Evolutionary conservation across 2,797 vertebrate genomes (phyloP), one percentile per base, ranked within the genome.

Genomic region (Poecile montanus): DNA sequence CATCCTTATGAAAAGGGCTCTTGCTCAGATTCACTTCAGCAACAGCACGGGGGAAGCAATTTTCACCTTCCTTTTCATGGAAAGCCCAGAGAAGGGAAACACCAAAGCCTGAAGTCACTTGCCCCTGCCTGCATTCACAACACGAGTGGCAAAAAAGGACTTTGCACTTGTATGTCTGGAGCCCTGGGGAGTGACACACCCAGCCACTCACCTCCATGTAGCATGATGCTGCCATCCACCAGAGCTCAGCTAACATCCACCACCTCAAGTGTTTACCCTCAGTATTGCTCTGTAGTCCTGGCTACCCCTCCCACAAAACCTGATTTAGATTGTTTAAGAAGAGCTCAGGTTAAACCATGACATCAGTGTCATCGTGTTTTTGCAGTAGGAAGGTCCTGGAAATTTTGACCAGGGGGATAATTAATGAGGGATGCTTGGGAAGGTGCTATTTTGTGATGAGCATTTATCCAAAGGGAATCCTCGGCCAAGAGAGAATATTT

Each of bases 401-500:
- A 93, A 60, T 45, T 61, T 85, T 93, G 73, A 53, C 12, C 23
- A 12, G 23, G 44, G 18, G 36, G 25, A 29, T 60, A 88, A 56
- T 80, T 50, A 71, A 58, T 36, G 60, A 81, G 32, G 14, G 21
- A 16, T 65, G 29, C 32, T 85, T 54, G 34, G 66, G 36, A 86
- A 92, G 51, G 20, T 68, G 20, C 11, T 72, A 0, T 42, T 91
- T 76, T 38, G 53, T 60, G 45, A 60, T 34, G 5, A 89, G 26
- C 16, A 51, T 40, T 93, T 87, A 89, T 45, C 71, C 34, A 63
- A 82, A 79, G 56, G 38, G 71, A 72, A 54, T 78, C 36, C 91
- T 86, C 8, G 34, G 20, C 30, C 1, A 1, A 75, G 58, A 54
- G 27, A 78, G 32, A 56, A 44, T n/a, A n/a, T 92, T 82, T 83